These are phyloP conservation scores for Melanostoma mellinum DNA, from an alignment of 2,888 invertebrate genomes.

Conservation along the genomic window DNA sequence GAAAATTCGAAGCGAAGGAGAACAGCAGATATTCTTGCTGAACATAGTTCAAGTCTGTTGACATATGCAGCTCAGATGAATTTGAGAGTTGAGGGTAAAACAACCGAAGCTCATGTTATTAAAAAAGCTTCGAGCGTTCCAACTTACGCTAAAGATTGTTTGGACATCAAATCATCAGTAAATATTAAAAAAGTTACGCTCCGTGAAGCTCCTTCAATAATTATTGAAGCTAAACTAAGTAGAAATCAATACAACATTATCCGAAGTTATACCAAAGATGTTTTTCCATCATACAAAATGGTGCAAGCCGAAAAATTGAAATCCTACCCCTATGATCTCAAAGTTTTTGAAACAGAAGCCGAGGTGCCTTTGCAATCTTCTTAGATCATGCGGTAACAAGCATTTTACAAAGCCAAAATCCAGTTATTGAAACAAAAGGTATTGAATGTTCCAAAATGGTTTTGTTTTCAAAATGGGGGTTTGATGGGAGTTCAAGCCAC, in stretches of 20 bases:
- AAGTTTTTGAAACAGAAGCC: background rate
- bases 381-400: too few relatives aligned
- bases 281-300: background rate
- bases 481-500: too few relatives aligned
- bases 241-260: background rate
- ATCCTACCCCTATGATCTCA: background rate
- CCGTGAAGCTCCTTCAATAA: background rate
- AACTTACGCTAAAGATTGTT: background rate
- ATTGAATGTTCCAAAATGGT: too few relatives aligned
- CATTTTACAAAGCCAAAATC: background rate
- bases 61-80: too few relatives aligned
- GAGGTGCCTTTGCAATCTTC: too few relatives aligned
- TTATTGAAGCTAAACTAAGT: conserved; percentile 6
- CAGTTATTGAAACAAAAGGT: background rate
- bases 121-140: background rate
- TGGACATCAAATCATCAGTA: background rate
- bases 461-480: too few relatives aligned
- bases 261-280: background rate
- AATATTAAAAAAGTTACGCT: background rate
- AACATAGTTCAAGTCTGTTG: background rate
- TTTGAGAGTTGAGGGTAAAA: background rate
- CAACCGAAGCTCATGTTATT: background rate
- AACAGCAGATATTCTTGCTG: background rate
- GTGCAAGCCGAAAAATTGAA: background rate
- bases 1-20: background rate